phyloP scores from a whole-genome alignment of 2,888 invertebrate genomes.

The Polylopha cassiicola region DNA sequence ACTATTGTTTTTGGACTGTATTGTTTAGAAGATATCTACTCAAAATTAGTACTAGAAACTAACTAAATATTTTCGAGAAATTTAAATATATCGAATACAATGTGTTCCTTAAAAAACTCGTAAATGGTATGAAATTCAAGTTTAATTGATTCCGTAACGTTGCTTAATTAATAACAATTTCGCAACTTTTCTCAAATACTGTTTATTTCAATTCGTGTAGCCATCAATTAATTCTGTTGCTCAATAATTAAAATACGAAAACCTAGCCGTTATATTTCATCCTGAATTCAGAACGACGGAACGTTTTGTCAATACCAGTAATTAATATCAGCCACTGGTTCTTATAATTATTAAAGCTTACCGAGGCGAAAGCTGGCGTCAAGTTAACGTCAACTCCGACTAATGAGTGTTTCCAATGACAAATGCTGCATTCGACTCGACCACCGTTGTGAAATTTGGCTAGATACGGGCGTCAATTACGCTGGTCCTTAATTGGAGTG shows the following conservation, averaged over 20 bases:
- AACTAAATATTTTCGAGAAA: too few species aligned
- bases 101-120: too few species aligned
- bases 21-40: too few species aligned
- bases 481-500: conserved; percentile 20
- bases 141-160: too few species aligned
- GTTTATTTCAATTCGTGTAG: too few species aligned
- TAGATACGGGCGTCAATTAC: conserved; percentile 39
- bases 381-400: conserved; percentile 71
- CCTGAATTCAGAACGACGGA: conserved; percentile 39
- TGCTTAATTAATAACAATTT: too few species aligned
- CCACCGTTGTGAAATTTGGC: conserved; percentile 44
- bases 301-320: conserved; percentile 67
- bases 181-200: too few species aligned
- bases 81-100: too few species aligned
- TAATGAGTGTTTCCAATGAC: conserved; percentile 70
- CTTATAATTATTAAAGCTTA: conserved; percentile 71
- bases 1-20: too few species aligned
- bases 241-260: conserved; percentile 20
- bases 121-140: too few species aligned
- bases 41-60: too few species aligned
- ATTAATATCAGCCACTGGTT: conserved; percentile 63
- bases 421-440: conserved; percentile 60
- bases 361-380: conserved; percentile 57
- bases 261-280: conserved; percentile 20
- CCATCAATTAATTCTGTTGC: conserved; percentile 14